Percentiles rank a stretch among this genome's conserved stretches.
Evolutionary conservation across 1,140 invertebrate species (phyloP).

Genomic region (Papilio polytes): DNA sequence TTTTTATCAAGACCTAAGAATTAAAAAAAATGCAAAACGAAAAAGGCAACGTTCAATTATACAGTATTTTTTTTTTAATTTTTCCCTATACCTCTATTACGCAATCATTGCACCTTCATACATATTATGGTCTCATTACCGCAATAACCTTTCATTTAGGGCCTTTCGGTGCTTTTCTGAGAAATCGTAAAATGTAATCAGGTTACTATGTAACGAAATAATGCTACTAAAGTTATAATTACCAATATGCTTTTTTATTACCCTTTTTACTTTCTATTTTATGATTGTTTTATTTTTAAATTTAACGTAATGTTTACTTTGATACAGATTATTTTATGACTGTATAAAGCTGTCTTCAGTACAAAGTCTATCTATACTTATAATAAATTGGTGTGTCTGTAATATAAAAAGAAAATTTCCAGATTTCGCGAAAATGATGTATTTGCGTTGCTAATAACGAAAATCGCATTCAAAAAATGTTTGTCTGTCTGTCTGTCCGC

Average conservation of each 20-base stretch:
- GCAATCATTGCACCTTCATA: background rate
- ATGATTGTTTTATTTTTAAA: background rate
- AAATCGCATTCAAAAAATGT: too few relatives aligned
- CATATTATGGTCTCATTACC: background rate
- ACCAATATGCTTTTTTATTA: background rate
- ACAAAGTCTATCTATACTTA: too few relatives aligned
- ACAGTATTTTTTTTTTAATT: background rate
- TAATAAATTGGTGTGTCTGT: too few relatives aligned
- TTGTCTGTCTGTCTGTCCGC: too few relatives aligned
- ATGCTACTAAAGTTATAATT: background rate
- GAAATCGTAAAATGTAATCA: conserved; percentile 10
- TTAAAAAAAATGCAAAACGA: background rate
- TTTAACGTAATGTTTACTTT: background rate
- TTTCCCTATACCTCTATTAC: background rate
- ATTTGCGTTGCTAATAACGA: too few relatives aligned
- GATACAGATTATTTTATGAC: background rate
- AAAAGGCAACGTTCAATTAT: background rate
- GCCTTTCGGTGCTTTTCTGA: background rate
- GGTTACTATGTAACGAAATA: conserved; percentile 3
- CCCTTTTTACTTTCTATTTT: background rate
- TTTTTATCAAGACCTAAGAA: background rate
- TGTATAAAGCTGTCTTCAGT: too few relatives aligned
- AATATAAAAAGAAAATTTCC: too few relatives aligned
- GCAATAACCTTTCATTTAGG: conserved; percentile 22
- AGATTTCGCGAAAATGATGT: too few relatives aligned